A percentile compares a stretch with the other conserved stretches of the same genome.
Conservation (phyloP, 2,113 vertebrate genomes). For the Equus przewalskii region DNA sequence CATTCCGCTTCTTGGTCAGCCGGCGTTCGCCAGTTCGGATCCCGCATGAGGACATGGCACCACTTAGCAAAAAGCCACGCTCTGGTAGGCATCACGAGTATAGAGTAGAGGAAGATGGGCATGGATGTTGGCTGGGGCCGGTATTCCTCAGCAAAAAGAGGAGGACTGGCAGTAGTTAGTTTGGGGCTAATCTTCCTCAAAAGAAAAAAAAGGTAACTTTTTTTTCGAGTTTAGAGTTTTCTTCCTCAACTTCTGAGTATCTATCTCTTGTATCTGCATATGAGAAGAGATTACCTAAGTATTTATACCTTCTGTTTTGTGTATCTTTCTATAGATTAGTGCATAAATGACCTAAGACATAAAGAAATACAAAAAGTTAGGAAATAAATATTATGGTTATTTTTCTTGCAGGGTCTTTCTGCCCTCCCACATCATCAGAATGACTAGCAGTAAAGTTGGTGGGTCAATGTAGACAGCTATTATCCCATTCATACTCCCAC, state of each 20-base stretch:
- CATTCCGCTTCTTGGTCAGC: too few species aligned
- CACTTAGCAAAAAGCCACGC: too few species aligned
- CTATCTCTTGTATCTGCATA: neutral
- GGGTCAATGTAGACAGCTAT: neutral
- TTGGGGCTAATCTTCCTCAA: too few species aligned
- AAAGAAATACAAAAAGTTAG: neutral
- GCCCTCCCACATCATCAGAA: neutral
- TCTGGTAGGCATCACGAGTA: too few species aligned
- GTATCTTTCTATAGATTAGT: neutral
- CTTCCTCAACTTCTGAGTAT: neutral
- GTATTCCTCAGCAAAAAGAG: too few species aligned
- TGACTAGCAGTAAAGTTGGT: neutral
- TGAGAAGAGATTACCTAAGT: conserved; percentile 14
- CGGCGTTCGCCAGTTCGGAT: too few species aligned
- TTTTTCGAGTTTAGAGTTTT: conserved; percentile 15
- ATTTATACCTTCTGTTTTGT: neutral
- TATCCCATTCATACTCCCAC: neutral
- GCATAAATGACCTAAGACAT: neutral
- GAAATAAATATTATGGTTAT: neutral
- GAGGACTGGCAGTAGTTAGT: too few species aligned
- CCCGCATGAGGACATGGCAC: too few species aligned
- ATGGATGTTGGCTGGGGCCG: too few species aligned
- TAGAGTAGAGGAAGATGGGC: too few species aligned
- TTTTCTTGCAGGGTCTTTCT: neutral
- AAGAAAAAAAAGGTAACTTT: neutral